phyloP scores from a whole-genome alignment of 2,113 vertebrate species.

The Octodon degus region DNA sequence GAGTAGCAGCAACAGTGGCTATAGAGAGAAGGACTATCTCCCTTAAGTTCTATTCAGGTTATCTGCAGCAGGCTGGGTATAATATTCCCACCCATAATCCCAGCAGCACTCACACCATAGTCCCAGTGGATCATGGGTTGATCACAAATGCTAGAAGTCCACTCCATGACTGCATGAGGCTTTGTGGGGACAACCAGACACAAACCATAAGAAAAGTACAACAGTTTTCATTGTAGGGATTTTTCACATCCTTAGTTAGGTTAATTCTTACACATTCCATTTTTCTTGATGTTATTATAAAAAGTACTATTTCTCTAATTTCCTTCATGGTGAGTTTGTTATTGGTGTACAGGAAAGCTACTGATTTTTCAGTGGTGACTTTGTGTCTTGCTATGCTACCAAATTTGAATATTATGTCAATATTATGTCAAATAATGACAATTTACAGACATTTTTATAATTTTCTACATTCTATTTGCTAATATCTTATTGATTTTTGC shows the following conservation, averaged over 20 bases:
- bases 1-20: too few relatives aligned
- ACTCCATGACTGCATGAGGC: too few relatives aligned
- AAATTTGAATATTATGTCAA: neutral
- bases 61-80: too few relatives aligned
- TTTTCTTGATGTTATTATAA: neutral
- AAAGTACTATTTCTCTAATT: neutral
- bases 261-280: neutral
- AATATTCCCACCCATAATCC: too few relatives aligned
- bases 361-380: neutral
- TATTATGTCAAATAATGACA: neutral
- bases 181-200: too few relatives aligned
- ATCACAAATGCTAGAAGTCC: too few relatives aligned
- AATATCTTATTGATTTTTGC: neutral
- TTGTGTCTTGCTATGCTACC: neutral
- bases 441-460: neutral
- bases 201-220: neutral
- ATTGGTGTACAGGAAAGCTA: neutral
- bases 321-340: neutral
- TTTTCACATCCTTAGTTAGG: neutral
- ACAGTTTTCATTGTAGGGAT: neutral
- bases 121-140: too few relatives aligned
- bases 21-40: too few relatives aligned
- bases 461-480: neutral
- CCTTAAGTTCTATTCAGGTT: too few relatives aligned
- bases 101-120: too few relatives aligned